These are phyloP conservation scores for Muricea muricata DNA, from an alignment of 92 coral and sea anemone genomes.

Conservation along the genomic window DNA sequence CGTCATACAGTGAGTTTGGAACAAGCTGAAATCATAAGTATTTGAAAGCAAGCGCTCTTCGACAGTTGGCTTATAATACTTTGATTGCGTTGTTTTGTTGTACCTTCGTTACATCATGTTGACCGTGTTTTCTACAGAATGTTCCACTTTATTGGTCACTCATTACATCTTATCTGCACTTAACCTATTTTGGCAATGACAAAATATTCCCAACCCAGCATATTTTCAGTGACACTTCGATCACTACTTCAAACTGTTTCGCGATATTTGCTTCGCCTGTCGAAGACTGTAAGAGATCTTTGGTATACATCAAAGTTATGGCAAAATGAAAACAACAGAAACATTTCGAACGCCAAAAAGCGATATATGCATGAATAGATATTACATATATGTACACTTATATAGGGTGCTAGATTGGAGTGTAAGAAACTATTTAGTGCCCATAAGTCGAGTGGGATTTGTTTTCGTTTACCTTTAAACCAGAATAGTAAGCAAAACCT, in stretches of 20 bases:
- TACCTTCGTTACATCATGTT: neutral
- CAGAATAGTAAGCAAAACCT: too few species aligned
- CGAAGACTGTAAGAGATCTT: neutral
- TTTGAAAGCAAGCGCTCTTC: too few species aligned
- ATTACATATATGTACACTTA: too few species aligned
- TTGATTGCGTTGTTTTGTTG: neutral
- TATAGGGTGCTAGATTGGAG: too few species aligned
- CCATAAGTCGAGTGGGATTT: too few species aligned
- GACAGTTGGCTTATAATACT: too few species aligned
- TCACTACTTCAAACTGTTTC: neutral
- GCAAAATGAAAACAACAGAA: neutral
- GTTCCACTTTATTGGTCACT: neutral
- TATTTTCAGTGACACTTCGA: neutral
- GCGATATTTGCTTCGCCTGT: conserved; percentile 10
- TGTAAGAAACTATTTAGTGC: too few species aligned
- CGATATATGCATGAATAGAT: too few species aligned
- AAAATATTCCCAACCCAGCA: neutral
- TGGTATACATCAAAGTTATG: neutral
- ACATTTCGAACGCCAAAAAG: too few species aligned
- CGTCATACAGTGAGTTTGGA: too few species aligned
- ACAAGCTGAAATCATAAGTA: too few species aligned
- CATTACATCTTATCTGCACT: neutral
- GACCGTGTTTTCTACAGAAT: neutral
- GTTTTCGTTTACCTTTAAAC: too few species aligned
- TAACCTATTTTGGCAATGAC: neutral